Conservation (phyloP, 2,797 vertebrate species). For the Coccyzus lansbergi region DNA sequence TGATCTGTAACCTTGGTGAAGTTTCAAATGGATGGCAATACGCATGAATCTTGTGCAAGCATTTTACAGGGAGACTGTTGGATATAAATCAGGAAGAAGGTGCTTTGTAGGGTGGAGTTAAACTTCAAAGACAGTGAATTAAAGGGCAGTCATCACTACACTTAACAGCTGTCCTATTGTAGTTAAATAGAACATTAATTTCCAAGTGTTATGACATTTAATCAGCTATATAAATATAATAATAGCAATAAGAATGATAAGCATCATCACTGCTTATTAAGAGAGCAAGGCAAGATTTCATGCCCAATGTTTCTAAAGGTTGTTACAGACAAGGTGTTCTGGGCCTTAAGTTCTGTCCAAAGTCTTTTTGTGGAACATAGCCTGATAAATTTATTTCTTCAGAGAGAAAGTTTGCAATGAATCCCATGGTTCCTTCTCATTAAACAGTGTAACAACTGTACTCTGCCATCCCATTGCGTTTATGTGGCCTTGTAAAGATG, state of each 20-base stretch:
- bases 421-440: not conserved
- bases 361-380: not conserved
- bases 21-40: constrained; percentile 24
- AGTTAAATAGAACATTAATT: constrained; percentile 64
- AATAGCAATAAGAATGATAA: constrained; percentile 39
- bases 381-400: not conserved
- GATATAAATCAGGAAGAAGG: constrained; percentile 42
- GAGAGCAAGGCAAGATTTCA: constrained; percentile 2
- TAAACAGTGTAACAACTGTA: not conserved
- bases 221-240: constrained; percentile 57
- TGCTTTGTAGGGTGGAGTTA: constrained; percentile 56
- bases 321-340: not conserved
- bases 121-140: constrained; percentile 51
- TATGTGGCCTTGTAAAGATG: not conserved
- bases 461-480: not conserved
- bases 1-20: not conserved
- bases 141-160: constrained; percentile 40
- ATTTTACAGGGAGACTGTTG: not conserved
- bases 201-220: constrained; percentile 55
- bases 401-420: not conserved
- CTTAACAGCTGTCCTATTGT: constrained; percentile 42
- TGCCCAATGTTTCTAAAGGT: not conserved
- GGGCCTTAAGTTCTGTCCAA: not conserved
- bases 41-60: constrained; percentile 39
- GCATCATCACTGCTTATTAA: constrained; percentile 18